These are phyloP conservation scores for Nothobranchius furzeri DNA, from an alignment of 2,113 vertebrate species.

Conservation along the genomic window DNA sequence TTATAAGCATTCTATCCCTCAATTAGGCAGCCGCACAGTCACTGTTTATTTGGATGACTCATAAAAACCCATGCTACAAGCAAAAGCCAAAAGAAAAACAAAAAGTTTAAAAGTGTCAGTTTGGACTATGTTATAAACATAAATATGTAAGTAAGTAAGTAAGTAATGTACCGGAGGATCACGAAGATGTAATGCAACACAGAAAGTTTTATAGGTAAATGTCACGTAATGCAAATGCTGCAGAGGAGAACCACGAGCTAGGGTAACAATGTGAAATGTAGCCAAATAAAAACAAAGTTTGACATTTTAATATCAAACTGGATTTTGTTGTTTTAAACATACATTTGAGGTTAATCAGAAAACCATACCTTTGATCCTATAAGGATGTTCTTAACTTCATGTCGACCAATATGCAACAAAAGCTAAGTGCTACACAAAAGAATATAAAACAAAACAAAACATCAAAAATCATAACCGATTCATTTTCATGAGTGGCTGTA, in stretches of 20 bases:
- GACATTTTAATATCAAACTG: constrained; percentile 22
- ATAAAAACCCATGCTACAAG: background rate
- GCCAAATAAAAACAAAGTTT: constrained; percentile 1
- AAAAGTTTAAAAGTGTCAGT: constrained; percentile 28
- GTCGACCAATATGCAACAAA: too few species aligned
- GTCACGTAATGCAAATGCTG: constrained; percentile 38
- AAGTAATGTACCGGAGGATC: background rate
- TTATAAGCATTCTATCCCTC: constrained; percentile 54
- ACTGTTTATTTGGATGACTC: background rate
- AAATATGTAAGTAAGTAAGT: too few species aligned
- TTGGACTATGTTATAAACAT: constrained; percentile 8
- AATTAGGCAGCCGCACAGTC: constrained; percentile 50
- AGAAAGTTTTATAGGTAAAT: constrained; percentile 20
- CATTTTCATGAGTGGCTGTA: too few species aligned
- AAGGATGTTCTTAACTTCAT: too few species aligned
- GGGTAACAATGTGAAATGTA: background rate
- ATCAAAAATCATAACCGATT: constrained; percentile 7
- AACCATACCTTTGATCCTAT: background rate
- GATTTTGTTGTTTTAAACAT: constrained; percentile 1
- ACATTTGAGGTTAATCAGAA: background rate
- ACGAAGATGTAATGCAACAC: constrained; percentile 4
- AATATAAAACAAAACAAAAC: constrained; percentile 2
- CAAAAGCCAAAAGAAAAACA: background rate
- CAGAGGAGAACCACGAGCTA: constrained; percentile 1
- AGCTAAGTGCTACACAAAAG: background rate